Conservation (phyloP, 2,888 invertebrate genomes). For the Drosophila neoperkinsi region DNA sequence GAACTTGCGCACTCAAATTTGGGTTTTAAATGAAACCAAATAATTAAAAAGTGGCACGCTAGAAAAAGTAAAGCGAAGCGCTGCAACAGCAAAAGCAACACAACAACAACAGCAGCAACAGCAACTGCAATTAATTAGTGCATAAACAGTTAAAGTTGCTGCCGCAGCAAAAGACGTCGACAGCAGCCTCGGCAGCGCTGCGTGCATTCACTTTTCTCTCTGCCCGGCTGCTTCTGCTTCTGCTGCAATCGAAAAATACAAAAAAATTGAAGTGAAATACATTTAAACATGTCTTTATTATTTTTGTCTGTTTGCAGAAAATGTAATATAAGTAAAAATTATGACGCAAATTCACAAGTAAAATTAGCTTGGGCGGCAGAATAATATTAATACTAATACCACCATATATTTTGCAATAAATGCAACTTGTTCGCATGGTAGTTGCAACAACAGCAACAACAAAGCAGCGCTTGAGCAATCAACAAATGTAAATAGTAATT, state of each 20-base stretch:
- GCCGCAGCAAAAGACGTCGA: slow-evolving; percentile 42
- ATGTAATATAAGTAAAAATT: slow-evolving; percentile 56
- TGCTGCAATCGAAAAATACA: slow-evolving; percentile 43
- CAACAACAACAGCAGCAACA: slow-evolving; percentile 2
- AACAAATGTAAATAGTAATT: slow-evolving; percentile 53
- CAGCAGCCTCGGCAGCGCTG: slow-evolving; percentile 29
- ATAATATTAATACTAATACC: slow-evolving; percentile 9
- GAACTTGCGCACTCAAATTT: slow-evolving; percentile 50
- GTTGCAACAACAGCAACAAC: slow-evolving; percentile 49
- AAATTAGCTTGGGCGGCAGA: slow-evolving; percentile 55
- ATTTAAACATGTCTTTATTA: slow-evolving; percentile 6
- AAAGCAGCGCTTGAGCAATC: slow-evolving; percentile 23
- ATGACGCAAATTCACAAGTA: slow-evolving; percentile 61
- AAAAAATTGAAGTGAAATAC: slow-evolving; percentile 31
- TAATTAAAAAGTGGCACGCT: slow-evolving; percentile 14
- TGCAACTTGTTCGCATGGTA: slow-evolving; percentile 62
- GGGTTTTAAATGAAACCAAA: slow-evolving; percentile 2
- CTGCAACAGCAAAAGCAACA: slow-evolving; percentile 8
- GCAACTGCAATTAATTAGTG: slow-evolving; percentile 81
- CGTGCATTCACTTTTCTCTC: slow-evolving; percentile 76
- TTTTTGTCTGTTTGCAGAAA: slow-evolving; percentile 39
- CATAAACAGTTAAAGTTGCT: slow-evolving; percentile 83
- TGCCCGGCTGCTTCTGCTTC: slow-evolving; percentile 41
- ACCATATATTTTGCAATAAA: slow-evolving; percentile 48
- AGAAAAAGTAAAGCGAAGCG: slow-evolving; percentile 24